These are phyloP conservation scores for Hydra vulgaris DNA, from an alignment of 30 jellyfish, hydroid and myxozoan species.

Conservation along the genomic window DNA sequence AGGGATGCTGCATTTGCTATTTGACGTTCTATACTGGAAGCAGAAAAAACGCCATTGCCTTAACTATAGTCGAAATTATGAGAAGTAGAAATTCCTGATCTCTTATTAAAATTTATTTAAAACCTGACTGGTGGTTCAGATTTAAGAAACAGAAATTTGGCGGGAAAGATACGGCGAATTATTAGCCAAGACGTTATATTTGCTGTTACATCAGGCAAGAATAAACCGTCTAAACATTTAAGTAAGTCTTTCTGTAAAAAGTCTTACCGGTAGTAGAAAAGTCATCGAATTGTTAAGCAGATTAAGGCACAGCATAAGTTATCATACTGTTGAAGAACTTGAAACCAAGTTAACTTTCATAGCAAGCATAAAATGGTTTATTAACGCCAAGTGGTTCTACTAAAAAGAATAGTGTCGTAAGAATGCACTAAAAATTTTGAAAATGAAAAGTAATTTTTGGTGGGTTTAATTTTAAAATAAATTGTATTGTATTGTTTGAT, in stretches of 20 bases:
- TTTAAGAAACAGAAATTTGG: background rate
- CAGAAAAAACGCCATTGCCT: no score
- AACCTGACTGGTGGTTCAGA: slow-evolving; percentile 14
- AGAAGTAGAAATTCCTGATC: slow-evolving; percentile 3
- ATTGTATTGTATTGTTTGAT: no score
- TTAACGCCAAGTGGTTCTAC: slow-evolving; percentile 1
- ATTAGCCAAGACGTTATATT: slow-evolving; percentile 1
- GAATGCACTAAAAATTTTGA: no score
- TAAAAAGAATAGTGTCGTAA: no score
- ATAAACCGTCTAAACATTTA: slow-evolving; percentile 1
- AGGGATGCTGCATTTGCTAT: slow-evolving; percentile 15
- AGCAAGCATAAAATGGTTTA: slow-evolving; percentile 2
- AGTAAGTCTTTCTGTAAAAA: slow-evolving; percentile 2
- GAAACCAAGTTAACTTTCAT: background rate
- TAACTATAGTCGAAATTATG: slow-evolving; percentile 1
- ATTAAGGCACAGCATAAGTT: background rate
- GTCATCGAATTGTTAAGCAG: slow-evolving; percentile 1
- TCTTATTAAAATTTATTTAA: background rate
- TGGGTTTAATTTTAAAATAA: no score
- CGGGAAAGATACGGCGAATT: background rate
- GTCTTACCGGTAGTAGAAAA: background rate
- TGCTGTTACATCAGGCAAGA: slow-evolving; percentile 17
- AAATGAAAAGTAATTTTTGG: no score
- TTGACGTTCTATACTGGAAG: slow-evolving; percentile 3
- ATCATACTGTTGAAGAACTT: background rate